Base-by-base conservation (phyloP, 2,888 invertebrate species). In the Orthonevra nobilis region DNA sequence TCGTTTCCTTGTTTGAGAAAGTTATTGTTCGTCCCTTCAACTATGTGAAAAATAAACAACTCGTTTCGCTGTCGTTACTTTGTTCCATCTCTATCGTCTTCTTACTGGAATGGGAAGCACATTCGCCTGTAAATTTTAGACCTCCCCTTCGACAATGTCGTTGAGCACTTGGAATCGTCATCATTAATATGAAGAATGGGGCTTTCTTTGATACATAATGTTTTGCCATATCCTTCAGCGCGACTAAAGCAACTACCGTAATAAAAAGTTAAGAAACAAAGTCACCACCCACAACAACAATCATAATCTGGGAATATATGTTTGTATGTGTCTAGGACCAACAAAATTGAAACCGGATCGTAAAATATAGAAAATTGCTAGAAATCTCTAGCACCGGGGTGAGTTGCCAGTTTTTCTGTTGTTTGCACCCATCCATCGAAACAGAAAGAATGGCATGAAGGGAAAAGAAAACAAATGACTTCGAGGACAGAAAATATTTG, bases 151-250 rank as follows among this genome's bases (percentile, higher is more conserved):
- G 52, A 66, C 36, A 66, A 44, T 66, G 75, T 77, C 77, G 64
- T 46, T 60, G 52, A 54, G 77, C 60, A 70, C 70, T 77, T 70
- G 64, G 70, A 77, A 63, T 70, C 70, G 77, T 70, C 77, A 60
- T 64, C 77, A 77, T 77, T 77, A 70, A 70, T 77, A 70, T 77
- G 77, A 77, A 58, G 70, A 66, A 77, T 69, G 77, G n/a, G n/a
- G 60, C 77, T 77, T 77, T 50, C 23, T 28, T 44, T 26, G 30
- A 34, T 38, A 48, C 15, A 63, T 38, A 9, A 66, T 34, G 46
- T 32, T 32, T 32, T 2, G 54, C 36, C 36, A 63, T 52, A 44
- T 46, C 30, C 54, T 48, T 14, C 19, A 15, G 40, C 46, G n/a
- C n/a, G 48, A 58, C 40, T 40, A n/a, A 1, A 4, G 4, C 3